Evolutionary conservation across 2,113 vertebrate genomes (phyloP), one percentile per base, ranked within the genome.

Genomic region (Dunckerocampus dactyliophorus): DNA sequence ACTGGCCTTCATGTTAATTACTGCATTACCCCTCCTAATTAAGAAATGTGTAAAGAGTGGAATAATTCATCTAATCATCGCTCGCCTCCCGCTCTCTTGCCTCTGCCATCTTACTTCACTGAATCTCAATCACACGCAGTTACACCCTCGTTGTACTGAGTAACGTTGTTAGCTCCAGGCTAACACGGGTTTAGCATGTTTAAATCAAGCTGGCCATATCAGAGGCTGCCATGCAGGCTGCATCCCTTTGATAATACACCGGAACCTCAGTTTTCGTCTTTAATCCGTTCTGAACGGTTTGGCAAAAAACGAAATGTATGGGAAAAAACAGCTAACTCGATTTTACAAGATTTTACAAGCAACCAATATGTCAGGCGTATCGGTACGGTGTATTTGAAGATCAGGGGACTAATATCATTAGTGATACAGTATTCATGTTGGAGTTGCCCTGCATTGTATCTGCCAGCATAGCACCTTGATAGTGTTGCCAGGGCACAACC

Each of bases 1-100:
- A 64, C 67, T 80, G 72, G 55, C 83, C 72, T 65, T 76, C 52
- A 61, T 78, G 82, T 76, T 85, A 85, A 87, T 89, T 82, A 85
- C 79, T 71, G 71, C 80, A 88, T 88, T 87, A 88, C 70, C 76
- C 75, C 82, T 83, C 85, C 71, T 86, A 88, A 88, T 88, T 80
- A 87, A 82, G 67, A 83, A 82, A 85, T 79, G 60, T 79, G 76
- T 56, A 71, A 81, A 79, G 52, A 75, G 59, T 74, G 85, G 79
- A 82, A 86, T 82, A 82, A 83, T 82, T 83, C 65, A 82, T 75
- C 51, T 45, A 73, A 74, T 75, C 76, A 72, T 43, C 39, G 3
- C 39, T 43, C 39, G 39, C 39, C 39, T 43, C 12, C 39, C 39
- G 4, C 39, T 3, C 39, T 75, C 59, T 69, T 39, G 21, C 50